Percentiles rank a stretch among this genome's conserved stretches.
These are phyloP conservation scores for Eupithecia vulgata DNA, from an alignment of 2,888 invertebrate species.

Conservation along the genomic window DNA sequence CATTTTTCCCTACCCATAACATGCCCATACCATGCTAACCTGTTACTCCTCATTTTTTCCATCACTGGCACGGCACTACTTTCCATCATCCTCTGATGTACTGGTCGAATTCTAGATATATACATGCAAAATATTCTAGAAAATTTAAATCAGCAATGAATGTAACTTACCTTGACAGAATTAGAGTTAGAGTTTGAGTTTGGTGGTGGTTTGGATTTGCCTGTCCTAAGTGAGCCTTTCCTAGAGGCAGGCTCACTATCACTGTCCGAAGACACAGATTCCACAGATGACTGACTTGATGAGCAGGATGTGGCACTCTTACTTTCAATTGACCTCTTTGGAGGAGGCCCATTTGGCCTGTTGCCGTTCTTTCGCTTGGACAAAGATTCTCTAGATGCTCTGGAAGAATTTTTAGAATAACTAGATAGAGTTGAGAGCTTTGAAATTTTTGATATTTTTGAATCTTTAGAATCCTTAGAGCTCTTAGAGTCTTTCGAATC, in stretches of 20 bases:
- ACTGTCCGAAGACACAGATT: constrained; percentile 76
- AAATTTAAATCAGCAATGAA: background rate
- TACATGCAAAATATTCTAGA: background rate
- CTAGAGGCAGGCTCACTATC: constrained; percentile 71
- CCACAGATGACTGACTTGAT: constrained; percentile 77
- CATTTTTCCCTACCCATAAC: too few species aligned
- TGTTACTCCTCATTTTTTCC: too few species aligned
- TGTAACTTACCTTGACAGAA: constrained; percentile 57
- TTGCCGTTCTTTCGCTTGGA: constrained; percentile 68
- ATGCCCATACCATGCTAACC: too few species aligned
- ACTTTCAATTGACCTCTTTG: constrained; percentile 70
- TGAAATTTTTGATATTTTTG: constrained; percentile 34
- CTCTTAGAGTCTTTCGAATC: constrained; percentile 35
- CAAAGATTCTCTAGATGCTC: constrained; percentile 38
- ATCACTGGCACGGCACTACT: too few species aligned
- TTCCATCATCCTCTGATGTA: too few species aligned
- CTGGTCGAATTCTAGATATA: too few species aligned
- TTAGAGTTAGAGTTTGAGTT: constrained; percentile 49
- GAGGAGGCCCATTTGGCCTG: constrained; percentile 71
- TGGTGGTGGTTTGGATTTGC: constrained; percentile 68
- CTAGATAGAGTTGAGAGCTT: constrained; percentile 19
- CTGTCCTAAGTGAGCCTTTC: constrained; percentile 66
- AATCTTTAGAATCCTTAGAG: constrained; percentile 34
- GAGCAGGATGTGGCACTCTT: constrained; percentile 77
- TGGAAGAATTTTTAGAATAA: constrained; percentile 31